Conservation (phyloP, 2,888 invertebrate species). For the Chrysina gloriosa region DNA sequence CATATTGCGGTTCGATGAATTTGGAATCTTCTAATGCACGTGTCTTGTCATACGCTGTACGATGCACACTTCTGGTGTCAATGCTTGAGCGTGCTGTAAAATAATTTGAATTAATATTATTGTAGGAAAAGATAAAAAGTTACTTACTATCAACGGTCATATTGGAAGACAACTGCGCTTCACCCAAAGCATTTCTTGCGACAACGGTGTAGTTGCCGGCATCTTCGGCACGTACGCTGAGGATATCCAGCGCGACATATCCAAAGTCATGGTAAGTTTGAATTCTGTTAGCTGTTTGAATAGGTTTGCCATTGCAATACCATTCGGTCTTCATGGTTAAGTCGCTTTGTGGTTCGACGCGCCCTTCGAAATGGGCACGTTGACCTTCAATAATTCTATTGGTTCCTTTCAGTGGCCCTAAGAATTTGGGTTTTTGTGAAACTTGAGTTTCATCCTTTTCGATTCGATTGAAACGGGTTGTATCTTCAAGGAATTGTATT, state of each 20-base stretch:
- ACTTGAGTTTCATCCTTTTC: constrained; percentile 77
- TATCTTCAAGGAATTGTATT: constrained; percentile 90
- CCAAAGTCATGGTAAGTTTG: constrained; percentile 97
- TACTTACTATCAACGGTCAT: constrained; percentile 92
- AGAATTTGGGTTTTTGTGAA: constrained; percentile 86
- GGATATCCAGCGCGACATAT: constrained; percentile 94
- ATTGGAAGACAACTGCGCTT: constrained; percentile 83
- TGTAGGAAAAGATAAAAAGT: constrained; percentile 19
- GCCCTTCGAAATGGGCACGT: constrained; percentile 93
- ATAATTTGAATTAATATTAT: constrained; percentile 39
- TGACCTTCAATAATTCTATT: constrained; percentile 94
- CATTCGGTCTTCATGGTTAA: constrained; percentile 93
- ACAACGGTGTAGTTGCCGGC: constrained; percentile 93
- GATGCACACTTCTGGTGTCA: constrained; percentile 92
- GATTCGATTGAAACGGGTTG: constrained; percentile 76
- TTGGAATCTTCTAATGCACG: constrained; percentile 86
- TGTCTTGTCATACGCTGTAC: constrained; percentile 87
- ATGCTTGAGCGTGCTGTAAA: constrained; percentile 85
- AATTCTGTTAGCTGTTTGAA: constrained; percentile 90
- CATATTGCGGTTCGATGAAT: constrained; percentile 88
- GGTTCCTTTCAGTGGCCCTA: constrained; percentile 91
- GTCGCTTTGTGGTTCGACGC: constrained; percentile 95
- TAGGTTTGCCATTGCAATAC: constrained; percentile 95
- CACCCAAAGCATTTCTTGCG: constrained; percentile 91
- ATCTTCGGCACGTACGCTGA: constrained; percentile 92